Evolutionary conservation across 1,140 invertebrate species (phyloP).

Genomic region (Megalonaias nervosa): DNA sequence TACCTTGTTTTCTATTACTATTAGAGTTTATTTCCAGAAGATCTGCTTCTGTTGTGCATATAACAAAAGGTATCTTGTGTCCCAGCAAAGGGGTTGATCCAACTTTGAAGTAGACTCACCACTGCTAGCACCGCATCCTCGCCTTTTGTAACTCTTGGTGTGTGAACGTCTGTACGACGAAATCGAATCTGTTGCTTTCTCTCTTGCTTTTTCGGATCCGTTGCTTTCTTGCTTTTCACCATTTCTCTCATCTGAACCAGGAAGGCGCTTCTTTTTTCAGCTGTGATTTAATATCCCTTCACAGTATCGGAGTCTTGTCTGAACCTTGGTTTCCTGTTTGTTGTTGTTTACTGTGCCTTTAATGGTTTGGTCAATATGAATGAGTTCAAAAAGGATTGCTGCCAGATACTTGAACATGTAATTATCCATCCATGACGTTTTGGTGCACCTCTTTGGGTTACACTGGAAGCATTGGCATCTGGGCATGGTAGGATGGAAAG

Average conservation of each 20-base stretch:
- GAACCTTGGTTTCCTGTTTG: not conserved
- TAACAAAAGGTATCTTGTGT: no score
- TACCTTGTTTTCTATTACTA: no score
- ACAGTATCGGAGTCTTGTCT: not conserved
- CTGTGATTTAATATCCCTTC: not conserved
- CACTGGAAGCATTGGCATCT: not conserved
- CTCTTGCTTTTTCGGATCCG: no score
- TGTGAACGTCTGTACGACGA: no score
- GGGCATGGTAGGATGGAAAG: not conserved
- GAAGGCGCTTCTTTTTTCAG: not conserved
- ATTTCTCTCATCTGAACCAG: not conserved
- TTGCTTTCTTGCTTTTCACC: no score
- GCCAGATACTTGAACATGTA: not conserved
- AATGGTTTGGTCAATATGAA: slow-evolving; percentile 6
- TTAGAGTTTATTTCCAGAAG: no score
- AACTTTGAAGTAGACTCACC: no score
- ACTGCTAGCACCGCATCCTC: no score
- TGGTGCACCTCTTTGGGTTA: not conserved
- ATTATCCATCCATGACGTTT: not conserved
- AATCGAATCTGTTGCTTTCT: no score
- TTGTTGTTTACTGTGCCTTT: not conserved
- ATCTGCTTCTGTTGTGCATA: no score
- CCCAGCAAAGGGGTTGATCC: no score
- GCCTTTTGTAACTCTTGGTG: no score
- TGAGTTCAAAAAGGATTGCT: not conserved